Evolutionary conservation across 2,113 vertebrate genomes (phyloP), one percentile per base, ranked within the genome.

Genomic region (Chiloscyllium plagiosum): DNA sequence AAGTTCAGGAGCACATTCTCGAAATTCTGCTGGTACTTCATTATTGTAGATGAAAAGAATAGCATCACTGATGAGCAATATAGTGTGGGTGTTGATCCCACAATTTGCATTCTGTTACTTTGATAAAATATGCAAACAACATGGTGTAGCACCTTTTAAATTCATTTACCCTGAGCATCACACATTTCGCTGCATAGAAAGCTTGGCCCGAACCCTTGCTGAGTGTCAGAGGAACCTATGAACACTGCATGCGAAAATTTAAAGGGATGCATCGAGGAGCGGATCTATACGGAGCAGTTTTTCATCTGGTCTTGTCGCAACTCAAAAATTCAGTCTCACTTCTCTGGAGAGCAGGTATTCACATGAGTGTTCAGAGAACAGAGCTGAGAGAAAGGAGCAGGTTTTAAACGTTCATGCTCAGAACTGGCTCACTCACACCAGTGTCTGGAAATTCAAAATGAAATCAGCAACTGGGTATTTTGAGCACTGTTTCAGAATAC

Each of bases 71-170:
- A 50, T 69, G 93, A 95, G 68, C 93, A 95, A 50, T 50, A 50
- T 47, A 26, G 37, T 29, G 93, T 95, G 93, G 93, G 93, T 29
- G 93, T 47, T 26, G 42, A 72, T 2, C 69, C 93, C 20, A 95
- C 66, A 24, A 29, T 50, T 68, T 72, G 47, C 93, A 72, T 50
- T 72, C 93, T 95, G 93, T 72, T 95, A 29, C 42, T 72, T 50
- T 47, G 68, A 95, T 95, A 95, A 95, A 72, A 95, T 95, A 95
- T 95, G 93, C 93, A 70, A 94, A 50, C 69, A 72, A 95, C 68
- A 95, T 72, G 37, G 66, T 94, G 92, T 69, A 94, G 65, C 92
- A 69, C 92, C 66, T 94, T 95, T 95, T 95, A 29, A 95, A 95
- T 72, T 50, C 24, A 15, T 68, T 50, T 69, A 69, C 10, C 69